Evolutionary conservation across 2,113 vertebrate genomes (phyloP).

Genomic region (Rissa tridactyla): DNA sequence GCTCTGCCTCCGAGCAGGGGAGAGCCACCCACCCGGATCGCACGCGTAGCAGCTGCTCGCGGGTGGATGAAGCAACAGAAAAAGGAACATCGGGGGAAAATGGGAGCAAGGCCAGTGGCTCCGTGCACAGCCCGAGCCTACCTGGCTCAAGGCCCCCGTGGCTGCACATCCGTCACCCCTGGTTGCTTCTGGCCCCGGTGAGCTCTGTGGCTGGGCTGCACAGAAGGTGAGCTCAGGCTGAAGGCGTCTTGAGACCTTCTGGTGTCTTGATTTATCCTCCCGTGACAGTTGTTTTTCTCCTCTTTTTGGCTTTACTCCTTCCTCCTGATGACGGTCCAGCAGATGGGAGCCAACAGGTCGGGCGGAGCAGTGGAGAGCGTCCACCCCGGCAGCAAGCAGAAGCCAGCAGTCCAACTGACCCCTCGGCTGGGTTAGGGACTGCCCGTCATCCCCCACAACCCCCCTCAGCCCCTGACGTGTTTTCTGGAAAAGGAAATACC

Average conservation of each 20-base stretch:
- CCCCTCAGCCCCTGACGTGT: accelerated
- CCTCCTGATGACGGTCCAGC: neutral
- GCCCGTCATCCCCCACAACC: accelerated
- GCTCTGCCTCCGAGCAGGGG: neutral
- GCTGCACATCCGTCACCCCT: neutral
- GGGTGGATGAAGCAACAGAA: neutral
- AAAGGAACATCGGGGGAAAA: neutral
- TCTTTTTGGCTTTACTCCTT: neutral
- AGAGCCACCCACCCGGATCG: neutral
- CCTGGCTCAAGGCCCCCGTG: neutral
- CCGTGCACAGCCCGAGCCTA: neutral
- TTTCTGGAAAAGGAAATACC: neutral
- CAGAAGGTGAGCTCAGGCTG: neutral
- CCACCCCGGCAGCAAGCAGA: neutral
- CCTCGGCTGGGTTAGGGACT: neutral
- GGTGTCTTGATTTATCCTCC: neutral
- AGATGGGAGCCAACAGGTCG: accelerated
- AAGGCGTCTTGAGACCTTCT: neutral
- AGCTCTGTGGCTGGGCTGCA: neutral
- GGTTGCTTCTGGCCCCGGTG: neutral
- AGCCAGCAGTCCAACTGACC: accelerated
- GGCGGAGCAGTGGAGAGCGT: neutral
- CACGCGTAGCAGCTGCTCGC: accelerated
- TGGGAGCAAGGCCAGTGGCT: neutral
- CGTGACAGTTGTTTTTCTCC: neutral